Evolutionary conservation across 2,113 vertebrate species (phyloP).

Genomic region (Oplegnathus fasciatus): DNA sequence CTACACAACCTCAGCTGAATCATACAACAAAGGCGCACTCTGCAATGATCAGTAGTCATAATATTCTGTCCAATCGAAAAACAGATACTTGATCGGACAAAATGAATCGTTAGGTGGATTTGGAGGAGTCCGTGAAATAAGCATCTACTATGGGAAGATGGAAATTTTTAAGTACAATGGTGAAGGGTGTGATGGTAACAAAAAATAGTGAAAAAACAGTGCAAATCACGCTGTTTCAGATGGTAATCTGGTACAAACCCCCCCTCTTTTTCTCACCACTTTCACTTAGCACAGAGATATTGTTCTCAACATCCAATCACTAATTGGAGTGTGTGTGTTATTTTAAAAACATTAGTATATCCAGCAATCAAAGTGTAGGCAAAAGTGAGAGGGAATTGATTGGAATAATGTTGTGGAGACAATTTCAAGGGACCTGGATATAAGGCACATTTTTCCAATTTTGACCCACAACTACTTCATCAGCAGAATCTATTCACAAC

Average conservation of each 20-base stretch:
- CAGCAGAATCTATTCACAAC: conserved; percentile 34
- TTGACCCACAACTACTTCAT: conserved; percentile 25
- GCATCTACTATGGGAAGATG: conserved; percentile 4
- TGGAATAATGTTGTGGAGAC: conserved; percentile 45
- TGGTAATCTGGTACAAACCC: conserved; percentile 20
- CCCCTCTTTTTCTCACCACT: background rate
- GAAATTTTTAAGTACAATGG: conserved; percentile 21
- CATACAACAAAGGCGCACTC: conserved; percentile 44
- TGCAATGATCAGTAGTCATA: conserved; percentile 74
- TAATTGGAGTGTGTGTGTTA: conserved; percentile 33
- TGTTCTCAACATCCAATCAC: conserved; percentile 32
- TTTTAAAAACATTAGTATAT: conserved; percentile 54
- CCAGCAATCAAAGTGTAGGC: conserved; percentile 42
- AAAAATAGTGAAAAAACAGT: conserved; percentile 58
- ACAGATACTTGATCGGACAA: conserved; percentile 30
- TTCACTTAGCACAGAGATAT: conserved; percentile 27
- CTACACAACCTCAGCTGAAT: conserved; percentile 26
- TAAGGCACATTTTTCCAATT: conserved; percentile 79
- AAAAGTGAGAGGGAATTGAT: conserved; percentile 38
- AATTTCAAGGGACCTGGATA: conserved; percentile 58
- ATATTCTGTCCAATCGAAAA: conserved; percentile 52
- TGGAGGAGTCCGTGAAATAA: conserved; percentile 21
- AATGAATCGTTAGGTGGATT: conserved; percentile 18
- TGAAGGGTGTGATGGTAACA: conserved; percentile 32
- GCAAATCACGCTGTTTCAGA: conserved; percentile 67